These are phyloP conservation scores for Harpegnathos saltator DNA, from an alignment of 1,140 invertebrate genomes.

Conservation along the genomic window DNA sequence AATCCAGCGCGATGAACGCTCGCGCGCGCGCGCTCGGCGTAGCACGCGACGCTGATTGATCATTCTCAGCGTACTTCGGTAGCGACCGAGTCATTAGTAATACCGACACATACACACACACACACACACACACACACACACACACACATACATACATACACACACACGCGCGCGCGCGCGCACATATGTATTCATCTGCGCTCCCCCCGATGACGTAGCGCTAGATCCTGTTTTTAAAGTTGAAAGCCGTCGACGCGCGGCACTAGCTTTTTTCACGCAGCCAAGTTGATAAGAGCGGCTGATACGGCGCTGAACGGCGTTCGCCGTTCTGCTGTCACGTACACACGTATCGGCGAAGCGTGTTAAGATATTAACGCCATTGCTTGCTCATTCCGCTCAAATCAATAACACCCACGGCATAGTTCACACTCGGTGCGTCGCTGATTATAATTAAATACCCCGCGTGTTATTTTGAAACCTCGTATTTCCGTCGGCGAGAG, in stretches of 20 bases:
- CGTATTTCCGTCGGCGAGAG: not conserved
- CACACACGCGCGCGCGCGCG: too few species aligned
- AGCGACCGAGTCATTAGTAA: not conserved
- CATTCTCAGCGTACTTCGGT: not conserved
- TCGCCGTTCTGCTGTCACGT: not conserved
- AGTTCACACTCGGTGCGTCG: not conserved
- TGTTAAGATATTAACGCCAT: not conserved
- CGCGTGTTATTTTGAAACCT: not conserved
- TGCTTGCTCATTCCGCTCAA: not conserved
- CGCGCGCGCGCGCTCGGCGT: not conserved
- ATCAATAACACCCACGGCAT: too few species aligned
- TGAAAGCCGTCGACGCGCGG: not conserved
- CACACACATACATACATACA: not conserved
- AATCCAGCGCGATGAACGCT: not conserved
- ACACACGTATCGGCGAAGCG: not conserved
- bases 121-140: not conserved
- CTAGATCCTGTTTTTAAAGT: not conserved
- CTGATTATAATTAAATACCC: not conserved
- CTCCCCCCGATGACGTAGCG: too few species aligned
- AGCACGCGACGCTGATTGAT: not conserved
- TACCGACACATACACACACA: not conserved
- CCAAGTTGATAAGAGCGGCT: not conserved
- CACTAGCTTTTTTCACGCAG: not conserved
- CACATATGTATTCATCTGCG: too few species aligned
- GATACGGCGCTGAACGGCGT: too few species aligned